Evolutionary conservation across 2,113 vertebrate genomes (phyloP).

Genomic region (Herpetotheres cachinnans): DNA sequence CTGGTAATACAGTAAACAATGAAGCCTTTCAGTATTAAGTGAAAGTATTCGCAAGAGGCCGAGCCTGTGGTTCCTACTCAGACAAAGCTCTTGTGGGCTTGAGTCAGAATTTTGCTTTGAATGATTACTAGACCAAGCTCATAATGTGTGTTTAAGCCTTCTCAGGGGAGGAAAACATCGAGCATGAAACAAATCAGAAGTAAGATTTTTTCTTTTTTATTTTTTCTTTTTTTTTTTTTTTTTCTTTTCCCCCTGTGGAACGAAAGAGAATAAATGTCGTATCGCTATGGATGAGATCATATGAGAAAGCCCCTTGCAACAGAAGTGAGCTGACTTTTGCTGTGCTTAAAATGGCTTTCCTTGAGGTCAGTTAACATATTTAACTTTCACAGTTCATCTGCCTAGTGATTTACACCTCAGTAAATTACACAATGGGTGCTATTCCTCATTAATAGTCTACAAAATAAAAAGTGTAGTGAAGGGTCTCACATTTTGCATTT

Average conservation of each 20-base stretch:
- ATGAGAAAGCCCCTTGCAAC: not conserved
- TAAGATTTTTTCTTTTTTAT: not conserved
- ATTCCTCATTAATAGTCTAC: not conserved
- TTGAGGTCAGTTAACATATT: not conserved
- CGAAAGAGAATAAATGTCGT: not conserved
- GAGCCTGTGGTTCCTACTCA: slow-evolving; percentile 4
- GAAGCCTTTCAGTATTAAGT: slow-evolving; percentile 50
- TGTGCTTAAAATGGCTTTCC: not conserved
- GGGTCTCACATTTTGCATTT: not conserved
- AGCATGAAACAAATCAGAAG: not conserved
- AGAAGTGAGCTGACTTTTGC: not conserved
- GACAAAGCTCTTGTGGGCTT: slow-evolving; percentile 21
- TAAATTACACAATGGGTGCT: not conserved
- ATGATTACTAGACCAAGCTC: not conserved
- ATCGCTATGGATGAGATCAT: not conserved
- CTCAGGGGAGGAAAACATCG: slow-evolving; percentile 1
- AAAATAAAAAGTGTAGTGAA: not conserved
- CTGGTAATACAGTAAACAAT: slow-evolving; percentile 52
- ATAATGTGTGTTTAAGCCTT: slow-evolving; percentile 32
- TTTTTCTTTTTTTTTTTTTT: not conserved
- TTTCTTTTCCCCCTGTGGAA: not conserved
- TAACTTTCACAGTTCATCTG: not conserved
- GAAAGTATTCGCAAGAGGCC: slow-evolving; percentile 31
- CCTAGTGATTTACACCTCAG: not conserved
- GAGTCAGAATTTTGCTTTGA: slow-evolving; percentile 15